Conservation (phyloP, 2,113 vertebrate species). For the Chaetodon trifascialis region DNA sequence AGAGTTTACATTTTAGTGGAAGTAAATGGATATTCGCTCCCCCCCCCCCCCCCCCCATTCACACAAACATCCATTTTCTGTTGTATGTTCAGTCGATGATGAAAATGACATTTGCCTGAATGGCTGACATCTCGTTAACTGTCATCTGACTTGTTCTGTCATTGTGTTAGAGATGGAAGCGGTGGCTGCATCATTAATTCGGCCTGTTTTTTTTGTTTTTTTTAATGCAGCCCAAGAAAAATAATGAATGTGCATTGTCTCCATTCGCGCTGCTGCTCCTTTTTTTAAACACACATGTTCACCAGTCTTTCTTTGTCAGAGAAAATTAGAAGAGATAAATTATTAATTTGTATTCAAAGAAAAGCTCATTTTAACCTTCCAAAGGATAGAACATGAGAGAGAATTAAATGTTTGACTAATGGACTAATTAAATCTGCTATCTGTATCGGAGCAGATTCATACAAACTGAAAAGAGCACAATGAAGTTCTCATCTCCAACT, state of each 20-base stretch:
- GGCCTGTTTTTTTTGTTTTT: neutral
- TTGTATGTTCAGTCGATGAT: slow-evolving; percentile 12
- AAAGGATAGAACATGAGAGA: neutral
- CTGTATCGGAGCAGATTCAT: neutral
- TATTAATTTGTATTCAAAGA: slow-evolving; percentile 14
- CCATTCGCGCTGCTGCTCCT: neutral
- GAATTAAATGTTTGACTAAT: slow-evolving; percentile 36
- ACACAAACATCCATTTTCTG: slow-evolving; percentile 35
- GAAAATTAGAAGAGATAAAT: slow-evolving; percentile 1
- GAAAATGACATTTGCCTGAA: slow-evolving; percentile 60
- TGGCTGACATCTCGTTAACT: slow-evolving; percentile 43
- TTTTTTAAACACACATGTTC: slow-evolving; percentile 4
- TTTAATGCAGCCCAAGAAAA: neutral
- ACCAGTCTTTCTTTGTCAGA: neutral
- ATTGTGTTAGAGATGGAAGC: slow-evolving; percentile 35
- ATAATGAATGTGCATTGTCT: slow-evolving; percentile 27
- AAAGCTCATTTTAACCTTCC: slow-evolving; percentile 20
- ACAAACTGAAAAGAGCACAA: neutral
- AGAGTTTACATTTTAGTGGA: slow-evolving; percentile 6
- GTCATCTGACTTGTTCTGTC: slow-evolving; percentile 31
- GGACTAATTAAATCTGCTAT: slow-evolving; percentile 16
- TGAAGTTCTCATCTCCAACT: neutral
- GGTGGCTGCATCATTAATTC: slow-evolving; percentile 23
- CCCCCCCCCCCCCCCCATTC: neutral
- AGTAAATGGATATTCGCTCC: neutral